Evolutionary conservation across 2,797 vertebrate species (phyloP).

Genomic region (Enteromius trimaculatus): DNA sequence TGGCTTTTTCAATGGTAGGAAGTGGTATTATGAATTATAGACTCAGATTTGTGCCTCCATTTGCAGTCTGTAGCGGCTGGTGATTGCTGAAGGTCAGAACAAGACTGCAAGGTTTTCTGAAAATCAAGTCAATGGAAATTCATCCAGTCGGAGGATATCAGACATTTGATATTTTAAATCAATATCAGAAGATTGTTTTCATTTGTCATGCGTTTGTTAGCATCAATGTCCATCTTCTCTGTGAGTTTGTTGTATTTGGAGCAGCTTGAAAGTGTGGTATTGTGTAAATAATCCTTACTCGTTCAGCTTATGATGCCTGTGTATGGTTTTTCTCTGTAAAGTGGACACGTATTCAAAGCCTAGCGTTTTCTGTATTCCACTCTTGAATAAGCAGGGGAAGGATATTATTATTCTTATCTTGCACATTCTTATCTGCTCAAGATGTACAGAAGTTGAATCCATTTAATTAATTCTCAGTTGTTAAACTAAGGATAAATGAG

Average conservation of each 20-base stretch:
- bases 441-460: slow-evolving; percentile 26
- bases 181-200: neutral
- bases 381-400: neutral
- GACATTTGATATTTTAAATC: neutral
- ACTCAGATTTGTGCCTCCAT: too few relatives aligned
- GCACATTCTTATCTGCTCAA: neutral
- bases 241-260: neutral
- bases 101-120: too few relatives aligned
- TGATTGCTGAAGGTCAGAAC: too few relatives aligned
- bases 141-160: too few relatives aligned
- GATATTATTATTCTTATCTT: slow-evolving; percentile 9
- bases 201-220: neutral
- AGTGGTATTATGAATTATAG: neutral
- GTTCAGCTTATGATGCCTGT: neutral
- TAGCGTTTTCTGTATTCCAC: neutral
- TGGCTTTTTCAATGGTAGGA: neutral
- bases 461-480: slow-evolving; percentile 39
- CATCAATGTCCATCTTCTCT: neutral
- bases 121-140: too few relatives aligned
- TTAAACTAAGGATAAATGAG: slow-evolving; percentile 29
- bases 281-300: neutral
- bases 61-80: too few relatives aligned
- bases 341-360: neutral
- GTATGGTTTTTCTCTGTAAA: neutral
- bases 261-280: neutral